Evolutionary conservation across 1,140 invertebrate genomes (phyloP).

Genomic region (Hyles vespertilio): DNA sequence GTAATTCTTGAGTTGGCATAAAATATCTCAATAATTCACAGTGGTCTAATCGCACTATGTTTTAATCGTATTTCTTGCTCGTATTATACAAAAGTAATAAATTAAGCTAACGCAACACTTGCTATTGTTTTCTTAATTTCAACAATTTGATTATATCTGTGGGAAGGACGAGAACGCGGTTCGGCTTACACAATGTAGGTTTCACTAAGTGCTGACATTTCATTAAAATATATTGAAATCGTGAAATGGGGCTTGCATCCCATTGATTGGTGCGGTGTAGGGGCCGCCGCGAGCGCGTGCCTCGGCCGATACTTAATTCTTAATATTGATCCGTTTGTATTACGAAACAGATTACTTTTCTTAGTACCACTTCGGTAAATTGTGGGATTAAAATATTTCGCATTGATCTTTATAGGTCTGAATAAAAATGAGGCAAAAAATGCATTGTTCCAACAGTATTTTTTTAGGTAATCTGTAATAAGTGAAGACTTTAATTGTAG

Average conservation of each 20-base stretch:
- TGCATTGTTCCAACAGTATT: neutral
- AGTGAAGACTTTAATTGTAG: no score
- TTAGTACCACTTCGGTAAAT: slow-evolving; percentile 16
- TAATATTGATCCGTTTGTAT: slow-evolving; percentile 61
- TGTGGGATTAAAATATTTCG: no score
- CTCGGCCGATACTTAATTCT: slow-evolving; percentile 34
- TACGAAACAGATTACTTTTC: slow-evolving; percentile 37
- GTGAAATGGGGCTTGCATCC: slow-evolving; percentile 64
- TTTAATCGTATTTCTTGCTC: no score
- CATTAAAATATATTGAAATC: slow-evolving; percentile 72
- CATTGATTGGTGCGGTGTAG: slow-evolving; percentile 55
- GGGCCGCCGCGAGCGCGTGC: slow-evolving; percentile 48
- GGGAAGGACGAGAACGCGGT: slow-evolving; percentile 25
- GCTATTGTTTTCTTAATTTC: slow-evolving; percentile 35
- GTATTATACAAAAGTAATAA: slow-evolving; percentile 1
- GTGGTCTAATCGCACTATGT: no score
- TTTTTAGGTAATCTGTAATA: no score
- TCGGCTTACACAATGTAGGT: slow-evolving; percentile 55
- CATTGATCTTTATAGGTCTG: neutral
- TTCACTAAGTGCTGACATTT: slow-evolving; percentile 67
- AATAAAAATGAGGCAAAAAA: neutral
- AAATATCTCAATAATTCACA: no score
- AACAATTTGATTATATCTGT: slow-evolving; percentile 28
- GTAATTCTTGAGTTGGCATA: no score
- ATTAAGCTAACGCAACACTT: slow-evolving; percentile 10